Base-by-base conservation (phyloP, 2,888 invertebrate species). In the Slavum lentiscoides region DNA sequence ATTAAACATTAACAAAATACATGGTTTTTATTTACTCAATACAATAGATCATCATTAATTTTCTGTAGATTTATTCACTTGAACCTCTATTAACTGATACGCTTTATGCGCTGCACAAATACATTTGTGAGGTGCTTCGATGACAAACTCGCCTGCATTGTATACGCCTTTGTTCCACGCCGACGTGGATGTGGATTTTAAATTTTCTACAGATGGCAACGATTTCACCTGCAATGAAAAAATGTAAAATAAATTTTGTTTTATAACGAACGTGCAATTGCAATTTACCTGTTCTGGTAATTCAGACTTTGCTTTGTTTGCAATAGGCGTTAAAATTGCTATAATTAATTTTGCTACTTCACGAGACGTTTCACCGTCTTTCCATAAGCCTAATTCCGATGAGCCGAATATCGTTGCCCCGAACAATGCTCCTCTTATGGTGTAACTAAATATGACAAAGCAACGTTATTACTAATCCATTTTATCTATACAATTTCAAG, bases 331-430 rank as follows among this genome's bases (percentile, higher is more conserved):
- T 55, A 80, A 43, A 55, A 80, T 72, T 3, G 62, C 64, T 30
- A 80, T 80, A 15, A 80, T 72, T 23, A 80, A 30, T 64, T 80
- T 80, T n/a, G 70, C 80, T 49, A 80, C 4, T 58, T 80, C 80
- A 2, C 72, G 72, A 8, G 80, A 80, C 0, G 80, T 80, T 58
- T 80, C 72, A 1, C 70, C 70, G 58, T 80, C 80, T 72, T 80
- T 80, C 80, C 80, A 80, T 39, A 80, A 21, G n/a, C 80, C 80
- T n/a, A 80, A 39, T 58, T 80, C 80, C 1, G 58, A 43, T 15
- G 80, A 80, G 23, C 72, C 72, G n/a, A 64, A 80, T 64, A 80
- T 17, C 15, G 80, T 80, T 23, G 80, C 80, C 1, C 80, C 80
- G 3, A 80, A 80, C 30, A 80, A 80, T 7, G 80, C 80, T 58